Base-by-base conservation (phyloP, 2,888 invertebrate species). In the Yponomeuta plumbellus region DNA sequence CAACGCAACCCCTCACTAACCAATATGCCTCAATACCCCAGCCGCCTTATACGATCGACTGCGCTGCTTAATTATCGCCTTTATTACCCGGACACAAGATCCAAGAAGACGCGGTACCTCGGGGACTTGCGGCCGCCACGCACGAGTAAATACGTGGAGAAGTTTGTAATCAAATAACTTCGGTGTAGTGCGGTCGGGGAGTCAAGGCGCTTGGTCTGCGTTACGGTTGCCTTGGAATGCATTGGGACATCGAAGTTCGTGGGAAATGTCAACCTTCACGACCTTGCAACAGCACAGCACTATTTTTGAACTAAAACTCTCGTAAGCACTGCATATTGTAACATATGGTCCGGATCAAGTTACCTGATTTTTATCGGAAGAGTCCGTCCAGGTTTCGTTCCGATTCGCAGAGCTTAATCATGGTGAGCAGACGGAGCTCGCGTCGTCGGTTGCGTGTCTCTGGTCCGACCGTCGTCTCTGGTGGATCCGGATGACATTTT, bases 161-260 rank as follows among this genome's bases (percentile, higher is more conserved):
- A 52, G 44, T 52, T 52, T 17, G 44, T 52, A 52, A 52, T 52
- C 44, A 52, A 52, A 52, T 52, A 52, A 52, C 44, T 52, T 52
- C 17, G 44, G 44, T 52, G 17, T 52, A 52, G 44, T 52, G 44
- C 44, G 44, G 44, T 52, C 44, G 44, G 44, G 17, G 44, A 52
- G 44, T 17, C 17, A 52, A 52, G 44, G 17, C 44, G 1, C 13
- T 52, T 13, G 44, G 3, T 17, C 44, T 11, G 5, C 17, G 13
- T 17, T 17, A 52, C 44, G 3, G 44, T 52, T 52, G 17, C 44
- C 17, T 17, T 17, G 2, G 5, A 52, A 17, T 52, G 44, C 44
- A 52, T 34, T 34, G 34, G 34, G 5, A 34, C 34, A 34, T 34
- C 34, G 34, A 34, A 34, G 34, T 34, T 34, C 34, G 34, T 3